Base-by-base conservation (phyloP, 2,113 vertebrate genomes). In the Prionailurus viverrinus region DNA sequence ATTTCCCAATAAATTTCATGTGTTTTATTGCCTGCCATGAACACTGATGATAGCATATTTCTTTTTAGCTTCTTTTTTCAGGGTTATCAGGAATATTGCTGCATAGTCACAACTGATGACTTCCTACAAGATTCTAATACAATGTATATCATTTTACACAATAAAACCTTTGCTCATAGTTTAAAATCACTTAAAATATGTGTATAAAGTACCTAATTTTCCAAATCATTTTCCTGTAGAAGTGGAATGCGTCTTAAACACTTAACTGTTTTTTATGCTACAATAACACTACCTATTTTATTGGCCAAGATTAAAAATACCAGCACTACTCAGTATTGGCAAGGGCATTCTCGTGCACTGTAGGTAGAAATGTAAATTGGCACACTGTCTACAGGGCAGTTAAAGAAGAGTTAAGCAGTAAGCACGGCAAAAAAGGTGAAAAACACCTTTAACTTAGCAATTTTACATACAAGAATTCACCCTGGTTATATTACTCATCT, bases 171-270 rank as follows among this genome's bases (percentile, higher is more conserved):
- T 11, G 23, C 33, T 65, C 29, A 4, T 12, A 21, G 29, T 63
- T 97, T 71, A 81, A 88, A 96, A 89, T 66, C 80, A 78, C 76
- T 76, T 66, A 76, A 94, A 58, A 71, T 65, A 4, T 13, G 27
- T 51, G 36, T 27, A 1, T 84, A 81, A 81, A 90, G 9, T 12
- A 25, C 36, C 86, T 61, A 18, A 76, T 66, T 88, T 91, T n/a
- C 85, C 53, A 78, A 80, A 25, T 76, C 25, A 68, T 23, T 85
- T 68, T 83, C 23, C 82, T 63, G 25, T 10, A 81, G 61, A 48
- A 23, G 14, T 41, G 29, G 14, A 71, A n/a, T 51, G 29, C 2
- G 0, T 74, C 76, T 85, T 69, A 91, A 74, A 16, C 7, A 58
- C 68, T 94, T 63, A 21, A 19, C 19, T 79, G 10, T 79, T 78